A percentile compares a stretch with the other conserved stretches of the same genome.
These are phyloP conservation scores for Stratiolaelaps scimitus DNA, from an alignment of 1,140 invertebrate genomes.

Conservation along the genomic window DNA sequence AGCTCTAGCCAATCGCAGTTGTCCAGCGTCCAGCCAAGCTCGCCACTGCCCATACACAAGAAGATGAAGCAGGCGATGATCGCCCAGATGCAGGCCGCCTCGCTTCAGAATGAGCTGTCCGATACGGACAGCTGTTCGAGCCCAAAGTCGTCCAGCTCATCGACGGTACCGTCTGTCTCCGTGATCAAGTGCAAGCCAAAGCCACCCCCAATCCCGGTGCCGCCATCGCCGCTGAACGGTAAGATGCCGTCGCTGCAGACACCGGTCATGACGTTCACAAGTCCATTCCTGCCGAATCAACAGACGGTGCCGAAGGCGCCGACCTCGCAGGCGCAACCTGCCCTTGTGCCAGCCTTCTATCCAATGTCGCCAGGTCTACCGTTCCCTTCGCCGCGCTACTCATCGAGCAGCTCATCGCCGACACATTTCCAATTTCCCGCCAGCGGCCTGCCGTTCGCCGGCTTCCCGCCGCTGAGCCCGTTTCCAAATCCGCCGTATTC, in stretches of 20 bases:
- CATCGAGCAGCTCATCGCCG: slow-evolving; percentile 33
- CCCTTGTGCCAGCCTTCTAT: slow-evolving; percentile 22
- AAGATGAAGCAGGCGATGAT: slow-evolving; percentile 26
- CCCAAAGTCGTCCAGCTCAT: slow-evolving; percentile 16
- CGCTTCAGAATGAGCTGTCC: slow-evolving; percentile 1
- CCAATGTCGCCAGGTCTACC: slow-evolving; percentile 30
- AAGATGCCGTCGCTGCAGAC: slow-evolving; percentile 37
- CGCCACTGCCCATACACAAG: slow-evolving; percentile 10
- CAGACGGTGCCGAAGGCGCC: slow-evolving; percentile 31
- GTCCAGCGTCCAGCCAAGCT: background rate
- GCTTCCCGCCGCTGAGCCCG: slow-evolving; percentile 33
- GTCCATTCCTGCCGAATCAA: slow-evolving; percentile 36
- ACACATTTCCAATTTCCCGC: slow-evolving; percentile 38
- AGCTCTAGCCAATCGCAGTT: background rate
- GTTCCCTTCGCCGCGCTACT: slow-evolving; percentile 35
- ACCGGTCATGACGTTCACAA: slow-evolving; percentile 37
- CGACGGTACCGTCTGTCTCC: slow-evolving; percentile 26
- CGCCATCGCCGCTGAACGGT: slow-evolving; percentile 31
- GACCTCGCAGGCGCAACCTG: slow-evolving; percentile 14
- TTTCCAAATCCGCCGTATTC: slow-evolving; percentile 35
- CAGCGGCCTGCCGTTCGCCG: slow-evolving; percentile 27
- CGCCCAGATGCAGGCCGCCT: slow-evolving; percentile 15
- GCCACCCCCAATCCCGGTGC: slow-evolving; percentile 37
- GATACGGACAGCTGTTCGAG: slow-evolving; percentile 28
- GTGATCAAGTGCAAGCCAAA: slow-evolving; percentile 36